Evolutionary conservation across 2,888 invertebrate genomes (phyloP).

Genomic region (Brenthis ino): DNA sequence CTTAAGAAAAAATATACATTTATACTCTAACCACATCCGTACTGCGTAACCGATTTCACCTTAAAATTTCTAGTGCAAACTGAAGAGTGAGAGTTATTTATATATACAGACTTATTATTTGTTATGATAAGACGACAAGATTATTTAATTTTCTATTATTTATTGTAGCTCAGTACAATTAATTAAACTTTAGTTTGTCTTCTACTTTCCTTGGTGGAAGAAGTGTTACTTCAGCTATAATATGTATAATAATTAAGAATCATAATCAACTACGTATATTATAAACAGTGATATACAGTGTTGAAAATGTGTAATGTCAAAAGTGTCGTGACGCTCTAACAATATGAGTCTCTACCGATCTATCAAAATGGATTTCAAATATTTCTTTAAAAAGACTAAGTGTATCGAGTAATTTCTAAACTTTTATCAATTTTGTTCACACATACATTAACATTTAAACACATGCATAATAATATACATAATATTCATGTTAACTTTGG

Average conservation of each 20-base stretch:
- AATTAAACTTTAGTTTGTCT: slow-evolving; percentile 8
- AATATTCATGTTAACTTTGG: too few relatives aligned
- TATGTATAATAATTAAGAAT: neutral
- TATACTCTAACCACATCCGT: too few relatives aligned
- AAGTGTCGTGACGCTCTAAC: slow-evolving; percentile 9
- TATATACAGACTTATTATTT: slow-evolving; percentile 8
- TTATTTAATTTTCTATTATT: slow-evolving; percentile 4
- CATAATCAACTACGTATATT: neutral
- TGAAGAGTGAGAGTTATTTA: slow-evolving; percentile 2
- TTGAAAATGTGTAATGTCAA: slow-evolving; percentile 4
- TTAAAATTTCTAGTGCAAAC: slow-evolving; percentile 6
- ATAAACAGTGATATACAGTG: slow-evolving; percentile 5
- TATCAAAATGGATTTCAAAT: slow-evolving; percentile 22
- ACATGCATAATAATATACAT: too few relatives aligned
- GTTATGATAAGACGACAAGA: slow-evolving; percentile 6
- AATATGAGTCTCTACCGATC: slow-evolving; percentile 18
- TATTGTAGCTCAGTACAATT: neutral
- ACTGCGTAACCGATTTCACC: neutral
- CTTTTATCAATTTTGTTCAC: neutral
- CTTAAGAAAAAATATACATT: too few relatives aligned
- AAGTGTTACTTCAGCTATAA: neutral
- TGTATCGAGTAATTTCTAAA: slow-evolving; percentile 8
- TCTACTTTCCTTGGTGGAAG: neutral
- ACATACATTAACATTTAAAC: too few relatives aligned
- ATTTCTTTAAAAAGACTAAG: slow-evolving; percentile 18